These are phyloP conservation scores for Macrostomum lignano DNA, from an alignment of 1,140 invertebrate genomes.

Conservation along the genomic window DNA sequence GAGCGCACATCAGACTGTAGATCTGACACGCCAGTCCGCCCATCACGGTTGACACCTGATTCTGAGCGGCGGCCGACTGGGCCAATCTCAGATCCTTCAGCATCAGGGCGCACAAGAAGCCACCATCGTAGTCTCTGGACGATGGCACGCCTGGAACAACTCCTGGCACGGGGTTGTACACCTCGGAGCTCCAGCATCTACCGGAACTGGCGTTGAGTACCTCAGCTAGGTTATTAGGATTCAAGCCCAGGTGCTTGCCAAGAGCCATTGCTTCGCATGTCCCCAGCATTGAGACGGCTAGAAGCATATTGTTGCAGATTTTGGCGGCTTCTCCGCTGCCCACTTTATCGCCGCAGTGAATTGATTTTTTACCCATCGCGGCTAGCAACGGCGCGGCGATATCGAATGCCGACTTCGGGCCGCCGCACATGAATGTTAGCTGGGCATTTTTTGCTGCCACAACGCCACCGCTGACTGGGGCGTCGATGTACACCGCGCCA, in stretches of 20 bases:
- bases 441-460: conserved; percentile 60
- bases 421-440: conserved; percentile 81
- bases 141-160: conserved; percentile 51
- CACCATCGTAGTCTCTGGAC: conserved; percentile 57
- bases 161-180: conserved; percentile 78
- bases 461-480: conserved; percentile 77
- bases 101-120: conserved; percentile 65
- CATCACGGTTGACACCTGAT: conserved; percentile 44
- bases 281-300: conserved; percentile 44
- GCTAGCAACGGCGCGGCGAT: conserved; percentile 41
- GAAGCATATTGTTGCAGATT: conserved; percentile 74
- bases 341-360: not conserved
- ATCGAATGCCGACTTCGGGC: conserved; percentile 39
- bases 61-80: conserved; percentile 44
- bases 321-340: conserved; percentile 45
- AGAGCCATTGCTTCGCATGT: conserved; percentile 64
- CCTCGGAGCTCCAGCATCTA: conserved; percentile 75
- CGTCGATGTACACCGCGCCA: conserved; percentile 54
- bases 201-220: conserved; percentile 79
- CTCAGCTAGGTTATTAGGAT: conserved; percentile 51
- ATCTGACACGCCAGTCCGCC: conserved; percentile 58
- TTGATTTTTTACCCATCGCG: conserved; percentile 40
- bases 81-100: conserved; percentile 73
- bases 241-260: conserved; percentile 61
- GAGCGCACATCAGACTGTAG: conserved; percentile 42